These are phyloP conservation scores for Rhinogobio ventralis DNA, from an alignment of 2,797 vertebrate species.

Conservation along the genomic window DNA sequence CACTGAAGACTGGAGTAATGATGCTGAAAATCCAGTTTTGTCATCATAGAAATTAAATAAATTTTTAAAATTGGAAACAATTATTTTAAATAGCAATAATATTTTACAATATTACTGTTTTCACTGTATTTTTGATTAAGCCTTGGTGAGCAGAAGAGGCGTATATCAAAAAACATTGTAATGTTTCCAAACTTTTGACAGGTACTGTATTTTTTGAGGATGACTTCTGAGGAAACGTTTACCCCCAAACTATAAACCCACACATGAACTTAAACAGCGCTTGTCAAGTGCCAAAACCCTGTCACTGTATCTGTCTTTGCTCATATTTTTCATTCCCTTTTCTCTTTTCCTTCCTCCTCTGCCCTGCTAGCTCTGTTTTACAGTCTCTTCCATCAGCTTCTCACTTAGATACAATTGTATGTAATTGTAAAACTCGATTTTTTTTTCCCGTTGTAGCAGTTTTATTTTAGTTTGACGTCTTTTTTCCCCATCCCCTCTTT, in stretches of 20 bases:
- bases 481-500: conserved; percentile 6
- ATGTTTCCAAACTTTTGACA: not conserved
- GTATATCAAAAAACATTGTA: not conserved
- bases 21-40: not conserved
- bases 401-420: conserved; percentile 11
- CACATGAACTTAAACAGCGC: not conserved
- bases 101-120: not conserved
- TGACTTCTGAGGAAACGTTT: not conserved
- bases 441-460: not conserved
- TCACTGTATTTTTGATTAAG: not conserved
- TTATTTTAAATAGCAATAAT: not conserved
- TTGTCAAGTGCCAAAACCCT: not conserved
- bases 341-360: not conserved
- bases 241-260: not conserved
- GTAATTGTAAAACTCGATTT: conserved; percentile 35
- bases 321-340: not conserved
- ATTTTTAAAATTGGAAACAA: no score
- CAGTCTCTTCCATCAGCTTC: conserved; percentile 14
- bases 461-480: conserved; percentile 30
- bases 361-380: not conserved
- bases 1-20: not conserved
- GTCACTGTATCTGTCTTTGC: not conserved
- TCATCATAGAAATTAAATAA: no score
- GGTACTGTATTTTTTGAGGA: not conserved
- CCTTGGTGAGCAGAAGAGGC: not conserved